Evolutionary conservation across 2,888 invertebrate genomes (phyloP).

Genomic region (Ptychoptera contaminata): DNA sequence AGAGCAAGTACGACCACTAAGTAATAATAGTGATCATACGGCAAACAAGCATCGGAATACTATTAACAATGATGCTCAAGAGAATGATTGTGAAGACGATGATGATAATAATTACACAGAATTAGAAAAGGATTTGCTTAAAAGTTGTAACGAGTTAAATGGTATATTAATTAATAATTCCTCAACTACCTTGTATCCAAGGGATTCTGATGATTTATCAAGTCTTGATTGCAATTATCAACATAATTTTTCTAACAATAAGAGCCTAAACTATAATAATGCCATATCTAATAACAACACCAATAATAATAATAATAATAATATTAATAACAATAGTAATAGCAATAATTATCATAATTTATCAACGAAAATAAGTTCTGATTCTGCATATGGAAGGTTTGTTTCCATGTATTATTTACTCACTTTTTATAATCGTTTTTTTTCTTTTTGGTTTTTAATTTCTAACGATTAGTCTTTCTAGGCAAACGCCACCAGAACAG

Average conservation of each 20-base stretch:
- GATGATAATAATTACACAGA: constrained; percentile 14
- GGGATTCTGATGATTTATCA: constrained; percentile 28
- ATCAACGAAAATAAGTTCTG: constrained; percentile 33
- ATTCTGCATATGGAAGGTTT: constrained; percentile 79
- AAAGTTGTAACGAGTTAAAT: constrained; percentile 7
- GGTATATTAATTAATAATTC: constrained; percentile 3
- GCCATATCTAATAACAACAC: not conserved
- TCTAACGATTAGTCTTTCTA: not conserved
- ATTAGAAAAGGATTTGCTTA: constrained; percentile 5
- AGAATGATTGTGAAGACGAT: constrained; percentile 5
- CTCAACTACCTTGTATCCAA: constrained; percentile 10
- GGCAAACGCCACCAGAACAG: not conserved
- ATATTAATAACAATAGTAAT: not conserved
- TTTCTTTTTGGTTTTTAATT: constrained; percentile 1
- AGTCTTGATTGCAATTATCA: constrained; percentile 26
- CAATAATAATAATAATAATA: not conserved
- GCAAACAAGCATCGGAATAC: not conserved
- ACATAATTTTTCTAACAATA: constrained; percentile 14
- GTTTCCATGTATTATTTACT: constrained; percentile 26
- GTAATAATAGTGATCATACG: not conserved
- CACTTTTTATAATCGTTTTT: not conserved
- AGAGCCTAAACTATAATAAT: constrained; percentile 8
- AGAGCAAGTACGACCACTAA: not conserved
- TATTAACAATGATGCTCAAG: constrained; percentile 2
- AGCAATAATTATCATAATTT: not conserved